Percentiles rank a stretch among this genome's conserved stretches.
Evolutionary conservation across 2,113 vertebrate genomes (phyloP).

Genomic region (Camelus dromedarius): DNA sequence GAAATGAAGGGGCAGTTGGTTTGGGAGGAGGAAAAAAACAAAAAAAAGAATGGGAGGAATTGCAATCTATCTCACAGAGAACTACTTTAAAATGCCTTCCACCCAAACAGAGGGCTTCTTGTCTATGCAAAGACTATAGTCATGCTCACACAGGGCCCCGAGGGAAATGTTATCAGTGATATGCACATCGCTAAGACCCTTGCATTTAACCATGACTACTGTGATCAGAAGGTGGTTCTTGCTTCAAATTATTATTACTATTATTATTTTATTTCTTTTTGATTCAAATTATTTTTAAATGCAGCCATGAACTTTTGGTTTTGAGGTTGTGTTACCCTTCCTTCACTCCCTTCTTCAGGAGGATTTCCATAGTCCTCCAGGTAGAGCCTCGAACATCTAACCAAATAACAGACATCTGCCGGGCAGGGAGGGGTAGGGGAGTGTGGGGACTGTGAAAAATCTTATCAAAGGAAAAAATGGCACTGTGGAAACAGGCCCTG

Average conservation of each 20-base stretch:
- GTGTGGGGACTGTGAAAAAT: neutral
- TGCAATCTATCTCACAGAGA: constrained; percentile 44
- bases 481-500: neutral
- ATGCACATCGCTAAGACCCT: neutral
- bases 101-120: constrained; percentile 36
- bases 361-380: neutral
- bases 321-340: neutral
- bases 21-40: constrained; percentile 55
- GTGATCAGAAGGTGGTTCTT: neutral
- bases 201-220: neutral
- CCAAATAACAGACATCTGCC: neutral
- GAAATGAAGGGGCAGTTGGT: neutral
- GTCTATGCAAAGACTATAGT: constrained; percentile 25
- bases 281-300: neutral
- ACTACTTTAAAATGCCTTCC: neutral
- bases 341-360: neutral
- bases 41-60: constrained; percentile 23
- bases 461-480: neutral
- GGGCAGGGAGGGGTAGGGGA: no score
- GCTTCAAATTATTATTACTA: neutral
- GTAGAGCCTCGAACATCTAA: neutral
- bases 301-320: neutral
- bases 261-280: neutral
- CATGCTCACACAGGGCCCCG: neutral
- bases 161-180: constrained; percentile 16